phyloP scores from a whole-genome alignment of 2,888 invertebrate species.

The Leptopterna dolabrata region DNA sequence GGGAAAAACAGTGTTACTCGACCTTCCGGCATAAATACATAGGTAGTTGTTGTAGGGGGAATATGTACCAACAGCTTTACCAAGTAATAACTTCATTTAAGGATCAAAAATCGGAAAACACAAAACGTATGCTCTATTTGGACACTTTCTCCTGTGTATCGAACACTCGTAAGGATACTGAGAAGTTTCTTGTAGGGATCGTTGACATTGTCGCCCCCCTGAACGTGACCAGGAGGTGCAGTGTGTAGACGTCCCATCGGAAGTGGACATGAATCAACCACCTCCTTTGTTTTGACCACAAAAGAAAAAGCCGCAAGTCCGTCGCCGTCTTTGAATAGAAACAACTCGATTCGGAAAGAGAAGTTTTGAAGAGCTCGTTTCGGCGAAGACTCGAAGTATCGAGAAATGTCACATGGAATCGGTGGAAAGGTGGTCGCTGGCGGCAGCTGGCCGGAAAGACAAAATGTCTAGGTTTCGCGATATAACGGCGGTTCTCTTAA shows the following conservation, averaged over 20 bases:
- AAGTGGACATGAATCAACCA: neutral
- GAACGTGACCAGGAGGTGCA: neutral
- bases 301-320: slow-evolving; percentile 7
- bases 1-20: no score
- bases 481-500: neutral
- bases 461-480: slow-evolving; percentile 8
- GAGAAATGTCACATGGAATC: neutral
- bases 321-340: neutral
- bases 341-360: neutral
- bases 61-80: no score
- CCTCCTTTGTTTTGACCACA: neutral
- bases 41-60: no score
- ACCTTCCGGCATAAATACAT: no score
- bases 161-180: no score
- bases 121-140: no score
- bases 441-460: slow-evolving; percentile 3
- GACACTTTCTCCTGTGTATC: no score
- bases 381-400: neutral
- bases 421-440: neutral
- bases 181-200: no score
- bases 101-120: no score
- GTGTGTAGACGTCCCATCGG: neutral
- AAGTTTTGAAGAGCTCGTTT: neutral
- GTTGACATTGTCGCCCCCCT: neutral
- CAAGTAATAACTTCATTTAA: no score